phyloP scores from a whole-genome alignment of 1,140 invertebrate genomes.

The Eumeta japonica region DNA sequence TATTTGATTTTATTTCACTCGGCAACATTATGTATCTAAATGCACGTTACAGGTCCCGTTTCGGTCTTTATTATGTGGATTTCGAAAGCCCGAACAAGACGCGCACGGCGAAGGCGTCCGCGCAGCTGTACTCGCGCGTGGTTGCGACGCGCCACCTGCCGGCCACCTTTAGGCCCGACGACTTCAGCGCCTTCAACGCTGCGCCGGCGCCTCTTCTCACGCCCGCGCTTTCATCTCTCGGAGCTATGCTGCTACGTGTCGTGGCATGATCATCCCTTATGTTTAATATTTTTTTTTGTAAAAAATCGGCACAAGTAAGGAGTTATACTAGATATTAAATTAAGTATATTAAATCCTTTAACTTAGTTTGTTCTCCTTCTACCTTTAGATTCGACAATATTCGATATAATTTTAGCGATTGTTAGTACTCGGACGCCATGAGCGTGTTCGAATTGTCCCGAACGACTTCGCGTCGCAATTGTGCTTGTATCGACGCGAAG shows the following conservation, averaged over 20 bases:
- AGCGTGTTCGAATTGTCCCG: slow-evolving; percentile 46
- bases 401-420: not conserved
- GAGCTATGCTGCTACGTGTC: not conserved
- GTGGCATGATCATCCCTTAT: slow-evolving; percentile 19
- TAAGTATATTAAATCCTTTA: too few relatives aligned
- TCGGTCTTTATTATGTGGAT: slow-evolving; percentile 75
- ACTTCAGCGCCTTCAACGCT: slow-evolving; percentile 45
- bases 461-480: slow-evolving; percentile 37
- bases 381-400: slow-evolving; percentile 18
- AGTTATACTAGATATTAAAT: slow-evolving; percentile 30
- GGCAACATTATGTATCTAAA: slow-evolving; percentile 40
- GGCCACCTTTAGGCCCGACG: slow-evolving; percentile 42
- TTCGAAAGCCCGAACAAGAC: slow-evolving; percentile 68
- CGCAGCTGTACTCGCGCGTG: slow-evolving; percentile 56
- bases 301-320: slow-evolving; percentile 14
- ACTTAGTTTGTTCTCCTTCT: slow-evolving; percentile 27
- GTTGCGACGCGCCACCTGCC: slow-evolving; percentile 36
- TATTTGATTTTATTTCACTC: slow-evolving; percentile 42
- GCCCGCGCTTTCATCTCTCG: slow-evolving; percentile 11
- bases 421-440: slow-evolving; percentile 47
- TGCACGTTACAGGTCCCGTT: slow-evolving; percentile 63
- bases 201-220: slow-evolving; percentile 23
- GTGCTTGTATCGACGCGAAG: slow-evolving; percentile 56
- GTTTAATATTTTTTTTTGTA: slow-evolving; percentile 23
- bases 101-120: slow-evolving; percentile 72